Base-by-base conservation (phyloP, 2,888 invertebrate species). In the Pachycephus smyrnensis region DNA sequence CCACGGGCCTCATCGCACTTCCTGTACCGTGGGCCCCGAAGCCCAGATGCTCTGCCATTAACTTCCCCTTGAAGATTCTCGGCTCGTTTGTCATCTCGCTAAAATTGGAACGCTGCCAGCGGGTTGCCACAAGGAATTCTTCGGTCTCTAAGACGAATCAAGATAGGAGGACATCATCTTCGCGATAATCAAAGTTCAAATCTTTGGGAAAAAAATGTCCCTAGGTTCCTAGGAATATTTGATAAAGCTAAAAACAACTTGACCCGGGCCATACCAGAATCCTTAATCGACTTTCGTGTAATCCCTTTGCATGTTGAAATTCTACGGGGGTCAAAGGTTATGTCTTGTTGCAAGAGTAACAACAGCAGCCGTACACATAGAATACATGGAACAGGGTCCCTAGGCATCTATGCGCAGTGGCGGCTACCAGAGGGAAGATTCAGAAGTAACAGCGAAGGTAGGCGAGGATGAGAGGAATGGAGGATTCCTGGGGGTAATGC, bases 401-500 rank as follows among this genome's bases (percentile, higher is more conserved):
- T 23, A 9, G 55, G 9, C 9, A 55, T 15, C 23, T 23, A 23
- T 6, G 55, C 9, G 23, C 55, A 23, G 55, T 55, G 55, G 55
- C 55, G 55, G 55, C 23, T 23, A 23, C 9, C 55, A 55, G 55
- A 55, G 23, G 2, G 55, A 55, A 55, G 55, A 55, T 55, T 55
- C 55, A 55, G 55, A 55, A 79, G 76, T 69, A 36, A 35, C 31
- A 75, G 69, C 68, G 33, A 68, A 55, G 73, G 55, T 76, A 75
- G 68, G 32, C 40, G 71, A 73, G 68, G 73, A 73, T 76, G 80
- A 80, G 77, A 82, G 79, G 75, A 79, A 82, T 6, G 83, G 83
- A 83, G 85, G 86, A 88, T 88, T 88, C 87, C 86, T 81, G 82
- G 83, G 83, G 82, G 86, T 88, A 88, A 88, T 88, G 89, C 86